Evolutionary conservation across 37 sponge, comb jelly and placozoan genomes (phyloP), one percentile per base, ranked within the genome.

Genomic region (Dysidea cf. avara): DNA sequence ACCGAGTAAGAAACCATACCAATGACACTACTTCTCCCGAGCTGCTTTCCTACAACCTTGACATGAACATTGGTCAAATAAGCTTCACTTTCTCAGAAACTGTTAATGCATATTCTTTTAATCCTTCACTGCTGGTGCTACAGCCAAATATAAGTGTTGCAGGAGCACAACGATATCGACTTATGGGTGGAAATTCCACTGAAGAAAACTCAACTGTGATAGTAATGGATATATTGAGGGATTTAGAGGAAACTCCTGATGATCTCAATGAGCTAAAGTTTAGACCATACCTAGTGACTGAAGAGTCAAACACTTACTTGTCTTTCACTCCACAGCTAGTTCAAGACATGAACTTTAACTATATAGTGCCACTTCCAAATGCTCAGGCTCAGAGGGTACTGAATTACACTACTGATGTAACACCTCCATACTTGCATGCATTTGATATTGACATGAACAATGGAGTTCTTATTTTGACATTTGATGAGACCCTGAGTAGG

Each of bases 401-500:
- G 0, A 80, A 75, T 49, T 95, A 75, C 66, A 84, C 85, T 21
- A n/a, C 7, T 28, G 96, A 95, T 61, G 90, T 81, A 3, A 91
- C 91, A 13, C 60, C 63, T 17, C 96, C 96, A 32, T 69, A 49
- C 21, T 60, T 95, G 18, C 68, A 84, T 68, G 78, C 74, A 0
- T 95, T 95, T 77, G 92, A 95, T 40, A 87, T 95, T 61, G 88
- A 95, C 53, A 79, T 95, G 82, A 74, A 90, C 64, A 53, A 50
- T 22, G 87, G 85, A 3, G 58, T 78, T 18, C 63, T 95, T 6
- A 81, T 81, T 30, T 78, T 95, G 28, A 86, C 88, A 30, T 95
- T 95, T 58, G 71, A 68, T 39, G 96, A 95, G 39, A 83, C 80
- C 2, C 48, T 95, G 63, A 87, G 90, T 35, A 38, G 68, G 32